phyloP scores from a whole-genome alignment of 1,140 invertebrate species.

The Zelostemma sp. region DNA sequence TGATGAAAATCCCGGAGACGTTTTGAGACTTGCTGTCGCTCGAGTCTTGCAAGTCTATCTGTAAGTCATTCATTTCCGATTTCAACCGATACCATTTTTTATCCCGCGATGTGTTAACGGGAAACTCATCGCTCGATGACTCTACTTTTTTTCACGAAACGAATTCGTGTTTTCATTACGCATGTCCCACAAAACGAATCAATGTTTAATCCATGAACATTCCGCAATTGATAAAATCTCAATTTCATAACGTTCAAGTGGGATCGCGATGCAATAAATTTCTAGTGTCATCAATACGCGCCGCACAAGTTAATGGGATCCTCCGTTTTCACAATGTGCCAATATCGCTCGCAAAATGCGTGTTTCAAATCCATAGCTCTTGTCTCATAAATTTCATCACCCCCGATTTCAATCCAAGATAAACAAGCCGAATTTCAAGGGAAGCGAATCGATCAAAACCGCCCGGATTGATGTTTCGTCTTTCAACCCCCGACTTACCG shows the following conservation, averaged over 20 bases:
- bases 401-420: too few species aligned
- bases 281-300: neutral
- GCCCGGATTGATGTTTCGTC: too few species aligned
- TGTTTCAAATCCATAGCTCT: too few species aligned
- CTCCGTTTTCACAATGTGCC: neutral
- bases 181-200: too few species aligned
- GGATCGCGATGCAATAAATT: neutral
- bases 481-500: too few species aligned
- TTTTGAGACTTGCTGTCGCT: slow-evolving; percentile 57
- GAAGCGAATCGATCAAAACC: too few species aligned
- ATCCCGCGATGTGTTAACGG: neutral
- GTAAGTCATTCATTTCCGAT: slow-evolving; percentile 32
- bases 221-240: too few species aligned
- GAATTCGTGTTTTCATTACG: too few species aligned
- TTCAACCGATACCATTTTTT: slow-evolving; percentile 3
- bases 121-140: neutral
- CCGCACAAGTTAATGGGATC: neutral
- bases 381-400: too few species aligned
- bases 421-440: too few species aligned
- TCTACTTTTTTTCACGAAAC: neutral
- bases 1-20: slow-evolving; percentile 96
- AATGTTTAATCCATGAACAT: too few species aligned
- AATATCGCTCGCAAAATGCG: too few species aligned
- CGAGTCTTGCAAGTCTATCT: slow-evolving; percentile 74
- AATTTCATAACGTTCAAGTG: neutral